Evolutionary conservation across 2,888 invertebrate genomes (phyloP).

Genomic region (Rhabditophanes sp.): DNA sequence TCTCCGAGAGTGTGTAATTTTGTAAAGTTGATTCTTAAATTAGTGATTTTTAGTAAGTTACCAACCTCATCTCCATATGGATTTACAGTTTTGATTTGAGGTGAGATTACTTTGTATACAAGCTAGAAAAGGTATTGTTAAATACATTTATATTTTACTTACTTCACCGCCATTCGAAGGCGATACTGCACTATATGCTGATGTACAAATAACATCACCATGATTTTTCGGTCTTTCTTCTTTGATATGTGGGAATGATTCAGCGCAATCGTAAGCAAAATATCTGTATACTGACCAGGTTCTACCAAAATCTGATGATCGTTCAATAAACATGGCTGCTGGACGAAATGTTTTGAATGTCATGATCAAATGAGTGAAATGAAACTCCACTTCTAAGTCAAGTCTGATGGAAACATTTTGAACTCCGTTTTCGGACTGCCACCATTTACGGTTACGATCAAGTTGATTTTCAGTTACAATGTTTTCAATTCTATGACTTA

Average conservation of each 20-base stretch:
- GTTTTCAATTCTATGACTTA: conserved; percentile 38
- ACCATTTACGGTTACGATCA: conserved; percentile 59
- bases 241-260: conserved; percentile 68
- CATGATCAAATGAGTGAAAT: conserved; percentile 94
- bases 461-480: conserved; percentile 38
- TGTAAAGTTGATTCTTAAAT: too few species aligned
- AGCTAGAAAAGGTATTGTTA: conserved; percentile 49
- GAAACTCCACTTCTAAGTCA: conserved; percentile 93
- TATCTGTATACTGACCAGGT: conserved; percentile 95
- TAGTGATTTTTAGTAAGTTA: conserved; percentile 71
- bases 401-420: conserved; percentile 64
- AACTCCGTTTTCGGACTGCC: conserved; percentile 94
- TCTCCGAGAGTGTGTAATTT: too few species aligned
- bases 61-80: conserved; percentile 90
- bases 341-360: conserved; percentile 94
- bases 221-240: conserved; percentile 58
- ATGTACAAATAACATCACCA: conserved; percentile 84
- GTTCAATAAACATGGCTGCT: conserved; percentile 89
- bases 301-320: conserved; percentile 82
- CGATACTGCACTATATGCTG: conserved; percentile 76
- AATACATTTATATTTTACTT: conserved; percentile 14
- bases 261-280: conserved; percentile 83
- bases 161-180: conserved; percentile 87
- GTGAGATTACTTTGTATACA: conserved; percentile 82
- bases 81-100: conserved; percentile 70